Conservation (phyloP, 1,140 invertebrate genomes). For the Ostrea denselamellosa region DNA sequence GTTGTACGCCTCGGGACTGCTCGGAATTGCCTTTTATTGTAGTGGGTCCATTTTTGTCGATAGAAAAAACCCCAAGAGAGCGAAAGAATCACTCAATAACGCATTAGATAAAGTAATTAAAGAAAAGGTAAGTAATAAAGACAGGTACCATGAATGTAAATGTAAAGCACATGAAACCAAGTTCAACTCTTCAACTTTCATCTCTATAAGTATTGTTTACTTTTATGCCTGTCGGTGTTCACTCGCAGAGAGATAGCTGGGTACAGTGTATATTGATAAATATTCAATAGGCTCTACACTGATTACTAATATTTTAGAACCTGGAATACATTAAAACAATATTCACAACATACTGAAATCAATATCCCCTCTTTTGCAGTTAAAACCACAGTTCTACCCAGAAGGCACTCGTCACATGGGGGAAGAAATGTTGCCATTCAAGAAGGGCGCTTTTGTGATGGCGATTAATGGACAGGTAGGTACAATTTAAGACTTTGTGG, state of each 20-base stretch:
- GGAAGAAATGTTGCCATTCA: conserved; percentile 33
- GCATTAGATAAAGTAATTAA: not conserved
- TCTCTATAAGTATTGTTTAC: not conserved
- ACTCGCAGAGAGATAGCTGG: too few species aligned
- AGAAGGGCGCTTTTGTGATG: conserved; percentile 27
- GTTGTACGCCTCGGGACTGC: not conserved
- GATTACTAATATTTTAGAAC: too few species aligned
- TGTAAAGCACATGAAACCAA: too few species aligned
- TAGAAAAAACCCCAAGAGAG: not conserved
- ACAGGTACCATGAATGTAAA: not conserved
- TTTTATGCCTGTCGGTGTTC: too few species aligned
- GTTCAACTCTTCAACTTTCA: too few species aligned
- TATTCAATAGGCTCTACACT: not conserved
- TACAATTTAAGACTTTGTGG: too few species aligned
- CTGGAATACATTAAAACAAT: not conserved
- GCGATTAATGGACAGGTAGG: conserved; percentile 6
- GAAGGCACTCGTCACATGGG: conserved; percentile 40
- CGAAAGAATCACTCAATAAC: conserved; percentile 5
- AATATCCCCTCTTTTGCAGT: not conserved
- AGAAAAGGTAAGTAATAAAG: not conserved
- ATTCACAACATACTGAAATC: not conserved
- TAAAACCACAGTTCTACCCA: conserved; percentile 3
- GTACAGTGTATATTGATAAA: too few species aligned
- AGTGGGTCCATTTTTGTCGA: conserved; percentile 1
- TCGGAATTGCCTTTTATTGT: not conserved